phyloP scores from a whole-genome alignment of 2,113 vertebrate species.

The Pachyramphus minor region DNA sequence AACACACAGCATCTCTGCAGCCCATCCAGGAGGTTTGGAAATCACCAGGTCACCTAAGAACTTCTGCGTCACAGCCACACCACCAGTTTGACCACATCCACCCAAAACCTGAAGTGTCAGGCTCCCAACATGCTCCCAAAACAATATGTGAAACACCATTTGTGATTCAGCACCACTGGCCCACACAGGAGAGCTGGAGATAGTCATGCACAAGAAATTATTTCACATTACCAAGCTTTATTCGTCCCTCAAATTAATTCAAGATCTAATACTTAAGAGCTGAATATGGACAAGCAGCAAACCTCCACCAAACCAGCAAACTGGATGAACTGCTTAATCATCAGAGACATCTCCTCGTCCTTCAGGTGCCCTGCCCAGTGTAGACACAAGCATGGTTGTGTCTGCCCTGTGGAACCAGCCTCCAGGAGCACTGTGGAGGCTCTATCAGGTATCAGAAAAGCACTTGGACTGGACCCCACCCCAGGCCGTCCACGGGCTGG shows the following conservation, averaged over 20 bases:
- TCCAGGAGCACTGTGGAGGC: neutral
- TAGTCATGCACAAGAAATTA: neutral
- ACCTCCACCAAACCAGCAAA: neutral
- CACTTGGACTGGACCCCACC: neutral
- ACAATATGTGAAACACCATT: neutral
- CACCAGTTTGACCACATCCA: accelerated
- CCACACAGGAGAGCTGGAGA: neutral
- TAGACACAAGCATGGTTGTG: neutral
- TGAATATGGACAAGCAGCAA: neutral
- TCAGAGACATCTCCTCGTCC: neutral
- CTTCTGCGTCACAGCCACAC: accelerated
- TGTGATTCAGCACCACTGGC: accelerated
- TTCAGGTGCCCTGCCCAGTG: neutral
- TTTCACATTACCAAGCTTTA: neutral
- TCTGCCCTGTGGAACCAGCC: neutral
- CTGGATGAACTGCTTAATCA: neutral
- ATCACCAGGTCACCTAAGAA: neutral
- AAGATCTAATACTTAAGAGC: neutral
- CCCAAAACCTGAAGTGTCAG: neutral
- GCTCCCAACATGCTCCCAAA: neutral
- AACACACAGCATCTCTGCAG: neutral
- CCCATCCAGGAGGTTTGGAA: neutral
- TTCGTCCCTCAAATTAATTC: neutral
- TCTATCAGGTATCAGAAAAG: neutral
- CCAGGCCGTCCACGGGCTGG: neutral